Evolutionary conservation across 2,888 invertebrate species (phyloP).

Genomic region (Ptychoptera contaminata): DNA sequence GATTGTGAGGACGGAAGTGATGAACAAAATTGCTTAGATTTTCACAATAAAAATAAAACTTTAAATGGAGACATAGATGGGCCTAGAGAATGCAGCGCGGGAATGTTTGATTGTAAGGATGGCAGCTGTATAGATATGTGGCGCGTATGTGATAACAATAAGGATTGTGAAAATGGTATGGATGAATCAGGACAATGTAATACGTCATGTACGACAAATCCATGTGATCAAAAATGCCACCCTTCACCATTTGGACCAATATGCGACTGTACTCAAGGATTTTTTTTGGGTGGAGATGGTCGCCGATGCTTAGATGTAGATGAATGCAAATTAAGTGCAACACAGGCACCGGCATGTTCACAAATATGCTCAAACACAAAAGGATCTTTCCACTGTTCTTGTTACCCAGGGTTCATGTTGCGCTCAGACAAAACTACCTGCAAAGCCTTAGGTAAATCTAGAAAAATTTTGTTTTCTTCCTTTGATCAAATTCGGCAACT

Average conservation of each 20-base stretch:
- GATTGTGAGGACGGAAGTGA: constrained; percentile 63
- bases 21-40: constrained; percentile 39
- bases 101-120: constrained; percentile 38
- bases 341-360: constrained; percentile 36
- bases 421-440: constrained; percentile 47
- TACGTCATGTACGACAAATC: constrained; percentile 23
- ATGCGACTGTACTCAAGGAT: constrained; percentile 50
- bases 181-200: constrained; percentile 55
- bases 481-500: constrained; percentile 40
- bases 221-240: constrained; percentile 42
- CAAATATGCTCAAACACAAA: constrained; percentile 35
- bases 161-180: constrained; percentile 49
- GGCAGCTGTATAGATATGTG: constrained; percentile 49
- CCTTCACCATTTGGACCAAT: constrained; percentile 48
- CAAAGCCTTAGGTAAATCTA: constrained; percentile 42
- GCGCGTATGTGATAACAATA: constrained; percentile 43
- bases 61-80: constrained; percentile 12
- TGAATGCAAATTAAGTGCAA: constrained; percentile 43
- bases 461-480: constrained; percentile 38
- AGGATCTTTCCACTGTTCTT: constrained; percentile 26
- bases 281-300: constrained; percentile 34
- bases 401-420: constrained; percentile 25
- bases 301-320: constrained; percentile 48
- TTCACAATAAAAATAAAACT: constrained; percentile 12
- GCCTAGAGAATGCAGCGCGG: constrained; percentile 15